phyloP scores from a whole-genome alignment of 2,113 vertebrate species.

The Xiphias gladius region DNA sequence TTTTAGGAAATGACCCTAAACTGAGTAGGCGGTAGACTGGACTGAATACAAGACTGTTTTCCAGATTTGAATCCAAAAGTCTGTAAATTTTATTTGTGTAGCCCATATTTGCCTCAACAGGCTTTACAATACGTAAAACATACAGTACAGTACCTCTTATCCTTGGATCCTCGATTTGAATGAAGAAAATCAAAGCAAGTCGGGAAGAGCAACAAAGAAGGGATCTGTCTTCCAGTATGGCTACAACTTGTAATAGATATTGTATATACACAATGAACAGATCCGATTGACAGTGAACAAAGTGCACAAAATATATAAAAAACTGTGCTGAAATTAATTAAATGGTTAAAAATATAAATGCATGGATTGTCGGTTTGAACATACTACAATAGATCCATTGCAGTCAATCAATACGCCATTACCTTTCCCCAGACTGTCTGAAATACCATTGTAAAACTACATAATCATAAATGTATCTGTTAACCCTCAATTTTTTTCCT shows the following conservation, averaged over 20 bases:
- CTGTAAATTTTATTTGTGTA: background rate
- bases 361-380: background rate
- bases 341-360: too few species aligned
- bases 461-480: slow-evolving; percentile 4
- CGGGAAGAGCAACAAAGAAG: background rate
- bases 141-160: background rate
- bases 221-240: background rate
- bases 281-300: background rate
- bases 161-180: background rate
- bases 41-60: too few species aligned
- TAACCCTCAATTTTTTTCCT: background rate
- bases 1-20: too few species aligned
- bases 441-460: slow-evolving; percentile 18
- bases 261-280: background rate
- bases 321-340: background rate
- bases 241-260: background rate
- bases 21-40: too few species aligned
- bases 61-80: background rate
- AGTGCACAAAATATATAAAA: background rate
- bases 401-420: slow-evolving; percentile 36
- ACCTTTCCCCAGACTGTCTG: slow-evolving; percentile 7
- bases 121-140: background rate
- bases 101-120: background rate
- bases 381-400: background rate
- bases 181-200: background rate